Evolutionary conservation across 2,888 invertebrate species (phyloP), one percentile per base, ranked within the genome.

Genomic region (Fabriciana adippe): DNA sequence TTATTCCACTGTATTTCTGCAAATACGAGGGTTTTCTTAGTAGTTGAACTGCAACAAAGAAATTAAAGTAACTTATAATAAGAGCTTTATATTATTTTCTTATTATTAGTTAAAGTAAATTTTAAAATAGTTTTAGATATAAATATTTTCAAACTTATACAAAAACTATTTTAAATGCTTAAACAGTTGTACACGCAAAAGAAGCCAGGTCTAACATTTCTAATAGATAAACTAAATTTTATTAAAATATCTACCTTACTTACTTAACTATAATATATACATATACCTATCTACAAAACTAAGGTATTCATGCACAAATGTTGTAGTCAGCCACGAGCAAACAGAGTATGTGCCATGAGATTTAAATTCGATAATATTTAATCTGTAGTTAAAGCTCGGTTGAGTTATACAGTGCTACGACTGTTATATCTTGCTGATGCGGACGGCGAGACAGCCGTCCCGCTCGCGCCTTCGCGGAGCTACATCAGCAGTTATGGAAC

Each of bases 381-480:
- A 69, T 74, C 68, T 70, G 62, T 59, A 71, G 72, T 72, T 68
- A 68, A 71, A 69, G 67, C 71, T 72, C 63, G 64, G 71, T 71
- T 67, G 70, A 71, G 75, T 73, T 73, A 71, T 72, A 74, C 69
- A 70, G 69, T 73, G 68, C 68, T 69, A 67, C 69, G 67, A 72
- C 78, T 79, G 79, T 77, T 79, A 86, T 88, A 90, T 87, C 89
- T 89, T 89, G 92, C 92, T 91, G 92, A 91, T 89, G 81, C 81
- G 87, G 86, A 85, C 83, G 85, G 84, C 83, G 85, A 90, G 88
- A 87, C 88, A 83, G 89, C 84, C 87, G 86, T 85, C 86, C 80
- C 85, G 82, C 88, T 86, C 86, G 81, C 86, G 81, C 84, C 83
- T 80, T 81, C 81, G 87, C 86, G 89, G 81, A 85, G 82, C 88